phyloP scores from a whole-genome alignment of 2,888 invertebrate species.

The Hirtodrosophila alboralis region DNA sequence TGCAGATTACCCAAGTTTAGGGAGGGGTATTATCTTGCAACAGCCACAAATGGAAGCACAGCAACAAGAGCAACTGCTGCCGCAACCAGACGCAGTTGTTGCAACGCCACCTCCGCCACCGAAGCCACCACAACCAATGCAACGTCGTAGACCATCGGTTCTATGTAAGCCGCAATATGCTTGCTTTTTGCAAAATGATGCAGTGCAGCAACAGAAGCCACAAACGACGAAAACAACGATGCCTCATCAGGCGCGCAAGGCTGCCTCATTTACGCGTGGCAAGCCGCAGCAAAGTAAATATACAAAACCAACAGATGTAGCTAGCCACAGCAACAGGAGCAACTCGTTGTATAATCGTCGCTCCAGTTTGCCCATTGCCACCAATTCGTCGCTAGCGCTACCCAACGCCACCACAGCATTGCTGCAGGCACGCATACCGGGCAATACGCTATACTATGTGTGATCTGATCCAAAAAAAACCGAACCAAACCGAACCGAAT shows the following conservation, averaged over 20 bases:
- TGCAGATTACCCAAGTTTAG: conserved; percentile 84
- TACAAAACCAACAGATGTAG: conserved; percentile 35
- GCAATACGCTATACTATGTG: conserved; percentile 82
- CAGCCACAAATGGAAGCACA: conserved; percentile 34
- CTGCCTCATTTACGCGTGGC: conserved; percentile 57
- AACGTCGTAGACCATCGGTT: conserved; percentile 68
- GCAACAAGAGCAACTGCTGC: conserved; percentile 8
- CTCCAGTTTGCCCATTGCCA: conserved; percentile 57
- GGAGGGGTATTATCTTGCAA: conserved; percentile 82
- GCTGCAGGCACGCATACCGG: conserved; percentile 81
- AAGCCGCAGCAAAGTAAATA: conserved; percentile 61
- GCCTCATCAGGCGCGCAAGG: conserved; percentile 55
- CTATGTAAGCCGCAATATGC: conserved; percentile 82
- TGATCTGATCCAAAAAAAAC: conserved; percentile 49
- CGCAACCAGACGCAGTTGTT: too few species aligned
- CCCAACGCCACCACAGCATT: conserved; percentile 71
- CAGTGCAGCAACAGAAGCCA: conserved; percentile 17
- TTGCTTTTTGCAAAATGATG: conserved; percentile 76
- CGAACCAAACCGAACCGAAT: conserved; percentile 1
- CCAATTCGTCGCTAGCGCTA: conserved; percentile 60
- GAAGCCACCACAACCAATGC: conserved; percentile 4
- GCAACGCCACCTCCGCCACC: conserved; percentile 1
- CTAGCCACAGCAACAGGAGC: conserved; percentile 26
- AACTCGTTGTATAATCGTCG: conserved; percentile 50
- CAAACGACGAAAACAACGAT: too few species aligned